A percentile compares a stretch with the other conserved stretches of the same genome.
Evolutionary conservation across 2,888 invertebrate genomes (phyloP).

Genomic region (Dioctria linearis): DNA sequence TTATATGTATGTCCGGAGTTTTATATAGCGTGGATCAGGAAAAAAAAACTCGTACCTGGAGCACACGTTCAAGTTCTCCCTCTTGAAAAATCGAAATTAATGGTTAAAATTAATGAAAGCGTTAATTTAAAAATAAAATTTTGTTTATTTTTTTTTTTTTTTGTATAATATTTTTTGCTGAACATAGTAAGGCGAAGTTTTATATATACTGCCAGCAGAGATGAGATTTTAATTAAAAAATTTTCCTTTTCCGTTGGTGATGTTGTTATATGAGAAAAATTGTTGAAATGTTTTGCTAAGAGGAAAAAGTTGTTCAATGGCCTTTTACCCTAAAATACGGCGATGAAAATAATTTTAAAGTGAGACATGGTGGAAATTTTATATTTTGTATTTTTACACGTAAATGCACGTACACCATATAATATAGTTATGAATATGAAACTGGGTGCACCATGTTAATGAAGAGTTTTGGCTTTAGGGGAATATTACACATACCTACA

Average conservation of each 20-base stretch:
- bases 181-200: neutral
- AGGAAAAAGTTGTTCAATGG: slow-evolving; percentile 50
- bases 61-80: slow-evolving; percentile 30
- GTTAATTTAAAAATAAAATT: slow-evolving; percentile 32
- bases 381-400: slow-evolving; percentile 51
- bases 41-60: slow-evolving; percentile 29
- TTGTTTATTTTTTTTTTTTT: neutral
- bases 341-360: slow-evolving; percentile 49
- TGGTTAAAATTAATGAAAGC: slow-evolving; percentile 38
- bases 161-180: neutral
- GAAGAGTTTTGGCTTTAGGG: slow-evolving; percentile 17
- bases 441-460: slow-evolving; percentile 30
- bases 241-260: slow-evolving; percentile 40
- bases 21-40: slow-evolving; percentile 36
- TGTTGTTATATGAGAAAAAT: slow-evolving; percentile 44
- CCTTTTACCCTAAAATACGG: slow-evolving; percentile 42
- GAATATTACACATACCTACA: neutral
- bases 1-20: slow-evolving; percentile 7
- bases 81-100: slow-evolving; percentile 7
- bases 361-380: slow-evolving; percentile 46
- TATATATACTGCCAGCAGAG: slow-evolving; percentile 14
- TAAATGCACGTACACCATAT: slow-evolving; percentile 37
- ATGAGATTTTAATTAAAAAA: slow-evolving; percentile 48
- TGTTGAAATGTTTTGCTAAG: slow-evolving; percentile 50
- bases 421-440: slow-evolving; percentile 44